These are phyloP conservation scores for Willisornis vidua DNA, from an alignment of 2,113 vertebrate genomes.

Conservation along the genomic window DNA sequence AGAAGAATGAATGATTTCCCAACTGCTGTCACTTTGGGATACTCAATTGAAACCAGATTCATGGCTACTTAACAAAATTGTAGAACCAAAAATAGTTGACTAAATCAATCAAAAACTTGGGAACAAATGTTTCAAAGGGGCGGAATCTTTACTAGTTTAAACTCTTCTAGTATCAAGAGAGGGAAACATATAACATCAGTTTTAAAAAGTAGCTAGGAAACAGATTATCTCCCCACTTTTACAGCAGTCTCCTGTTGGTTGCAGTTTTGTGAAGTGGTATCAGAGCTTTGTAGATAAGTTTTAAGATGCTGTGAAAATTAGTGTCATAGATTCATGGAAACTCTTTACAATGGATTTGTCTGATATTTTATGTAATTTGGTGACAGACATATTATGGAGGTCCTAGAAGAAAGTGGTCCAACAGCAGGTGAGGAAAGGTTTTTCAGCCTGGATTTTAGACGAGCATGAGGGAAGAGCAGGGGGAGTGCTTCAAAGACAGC, in stretches of 20 bases:
- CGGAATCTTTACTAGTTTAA: neutral
- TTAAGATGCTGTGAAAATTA: neutral
- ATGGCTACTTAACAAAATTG: neutral
- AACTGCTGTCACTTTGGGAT: neutral
- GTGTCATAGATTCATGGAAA: neutral
- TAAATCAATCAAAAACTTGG: neutral
- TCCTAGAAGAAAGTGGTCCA: neutral
- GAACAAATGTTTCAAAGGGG: neutral
- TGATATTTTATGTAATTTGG: neutral
- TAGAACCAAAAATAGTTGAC: neutral
- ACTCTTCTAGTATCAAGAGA: neutral
- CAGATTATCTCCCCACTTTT: neutral
- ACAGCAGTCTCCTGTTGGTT: neutral
- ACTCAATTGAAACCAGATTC: neutral
- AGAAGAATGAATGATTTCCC: neutral
- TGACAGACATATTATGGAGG: neutral
- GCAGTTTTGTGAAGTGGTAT: neutral
- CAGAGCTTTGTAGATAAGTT: neutral
- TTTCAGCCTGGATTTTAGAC: neutral
- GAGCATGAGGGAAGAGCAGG: accelerated
- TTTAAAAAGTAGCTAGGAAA: neutral
- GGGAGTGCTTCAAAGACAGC: neutral
- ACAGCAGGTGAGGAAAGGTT: neutral
- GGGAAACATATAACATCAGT: neutral
- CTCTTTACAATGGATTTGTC: neutral